Base-by-base conservation (phyloP, 1,140 invertebrate genomes). In the Holcopasites calliopsidis region DNA sequence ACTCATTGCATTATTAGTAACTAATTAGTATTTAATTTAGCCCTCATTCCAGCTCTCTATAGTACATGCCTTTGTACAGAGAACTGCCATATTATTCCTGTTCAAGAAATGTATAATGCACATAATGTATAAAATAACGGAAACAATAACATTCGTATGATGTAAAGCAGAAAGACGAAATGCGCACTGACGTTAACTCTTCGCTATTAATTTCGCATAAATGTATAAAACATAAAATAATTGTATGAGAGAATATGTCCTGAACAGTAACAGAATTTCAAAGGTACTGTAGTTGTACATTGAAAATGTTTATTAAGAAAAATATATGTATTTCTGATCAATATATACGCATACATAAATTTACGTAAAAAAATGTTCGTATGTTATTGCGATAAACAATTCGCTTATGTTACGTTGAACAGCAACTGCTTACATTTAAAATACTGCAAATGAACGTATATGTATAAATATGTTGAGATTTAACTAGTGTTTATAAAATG, bases 291-390 rank as follows among this genome's bases (percentile, higher is more conserved):
- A 40, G 60, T 21, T 79, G 2, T 38, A 49, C 38, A 42, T 49
- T n/a, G 55, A 69, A 80, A 62, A 79, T 52, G 61, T 80, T 79
- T 80, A 79, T 74, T 80, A 61, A 33, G 57, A 47, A 80, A 80
- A 73, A 80, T 72, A 80, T 72, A 66, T 70, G 57, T 57, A 40
- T 78, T 40, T 64, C 50, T 64, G 47, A 50, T 75, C 26, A 68
- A 42, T 76, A 40, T 40, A 65, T 74, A 47, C 60, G 64, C 64
- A 55, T 80, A 77, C 62, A 65, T 79, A 60, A 71, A 72, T 77
- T 35, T 57, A 40, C 66, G 16, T 78, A 33, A 54, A 73, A n/a
- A 44, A 79, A 52, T 80, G 74, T 26, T 26, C 61, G 38, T 54
- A 70, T 68, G 60, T 74, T 74, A 80, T 79, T 57, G 44, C 23